A percentile compares a stretch with the other conserved stretches of the same genome.
These are phyloP conservation scores for Dynastes tityus DNA, from an alignment of 2,888 invertebrate genomes.

Conservation along the genomic window DNA sequence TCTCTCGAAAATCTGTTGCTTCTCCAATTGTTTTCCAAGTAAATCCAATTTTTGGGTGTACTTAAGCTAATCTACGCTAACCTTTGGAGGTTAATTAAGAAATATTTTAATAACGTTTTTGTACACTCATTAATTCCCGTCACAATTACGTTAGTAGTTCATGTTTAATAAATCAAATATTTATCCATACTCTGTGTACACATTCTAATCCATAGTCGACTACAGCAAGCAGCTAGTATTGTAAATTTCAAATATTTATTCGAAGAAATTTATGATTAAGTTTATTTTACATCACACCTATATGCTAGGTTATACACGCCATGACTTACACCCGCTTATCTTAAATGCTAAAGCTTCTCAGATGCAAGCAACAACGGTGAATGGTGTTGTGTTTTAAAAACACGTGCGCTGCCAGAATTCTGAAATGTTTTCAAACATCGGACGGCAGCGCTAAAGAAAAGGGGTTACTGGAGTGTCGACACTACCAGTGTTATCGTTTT, in stretches of 20 bases:
- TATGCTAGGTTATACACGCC: not conserved
- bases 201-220: not conserved
- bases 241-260: conserved; percentile 1
- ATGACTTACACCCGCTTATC: not conserved
- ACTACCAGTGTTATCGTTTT: conserved; percentile 27
- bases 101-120: no score
- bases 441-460: conserved; percentile 16
- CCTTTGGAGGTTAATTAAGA: no score
- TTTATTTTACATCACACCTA: conserved; percentile 20
- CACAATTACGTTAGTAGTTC: no score
- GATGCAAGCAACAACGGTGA: conserved; percentile 12
- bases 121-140: no score
- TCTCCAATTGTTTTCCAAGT: no score
- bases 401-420: conserved; percentile 37
- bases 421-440: conserved; percentile 40
- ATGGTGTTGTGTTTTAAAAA: conserved; percentile 32
- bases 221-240: not conserved
- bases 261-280: conserved; percentile 21
- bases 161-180: no score
- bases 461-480: conserved; percentile 31
- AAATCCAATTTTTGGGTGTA: no score
- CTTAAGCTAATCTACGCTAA: no score
- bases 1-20: no score
- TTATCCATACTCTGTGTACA: not conserved
- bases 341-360: conserved; percentile 3